These are phyloP conservation scores for Ophion obscuratus DNA, from an alignment of 2,888 invertebrate species.

Conservation along the genomic window DNA sequence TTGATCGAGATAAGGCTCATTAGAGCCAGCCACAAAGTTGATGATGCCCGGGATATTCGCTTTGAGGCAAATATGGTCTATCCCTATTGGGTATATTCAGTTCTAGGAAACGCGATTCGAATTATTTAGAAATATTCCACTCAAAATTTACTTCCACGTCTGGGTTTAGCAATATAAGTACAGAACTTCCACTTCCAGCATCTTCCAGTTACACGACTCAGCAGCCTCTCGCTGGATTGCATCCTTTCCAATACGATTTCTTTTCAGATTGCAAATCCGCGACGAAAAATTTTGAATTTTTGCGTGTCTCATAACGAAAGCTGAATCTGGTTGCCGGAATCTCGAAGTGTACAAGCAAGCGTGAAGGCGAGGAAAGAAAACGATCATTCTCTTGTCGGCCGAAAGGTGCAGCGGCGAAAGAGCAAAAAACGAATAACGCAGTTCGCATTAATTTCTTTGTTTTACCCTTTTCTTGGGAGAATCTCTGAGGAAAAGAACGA, in stretches of 20 bases:
- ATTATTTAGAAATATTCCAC: no score
- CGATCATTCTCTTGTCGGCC: constrained; percentile 47
- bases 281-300: not conserved
- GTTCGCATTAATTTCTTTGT: constrained; percentile 77
- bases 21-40: no score
- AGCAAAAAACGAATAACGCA: constrained; percentile 56
- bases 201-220: not conserved
- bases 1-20: no score
- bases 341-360: constrained; percentile 3
- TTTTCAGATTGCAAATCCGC: not conserved
- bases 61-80: no score
- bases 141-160: no score
- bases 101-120: no score
- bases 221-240: not conserved
- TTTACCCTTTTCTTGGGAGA: constrained; percentile 79
- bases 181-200: not conserved
- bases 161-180: no score
- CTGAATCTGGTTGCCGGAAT: constrained; percentile 2
- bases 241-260: not conserved
- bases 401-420: constrained; percentile 21
- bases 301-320: not conserved
- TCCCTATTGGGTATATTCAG: no score
- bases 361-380: constrained; percentile 19
- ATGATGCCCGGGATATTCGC: no score
- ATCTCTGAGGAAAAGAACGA: constrained; percentile 72